Conservation (phyloP, 2,113 vertebrate genomes). For the zebrafish (Danio rerio) region DNA sequence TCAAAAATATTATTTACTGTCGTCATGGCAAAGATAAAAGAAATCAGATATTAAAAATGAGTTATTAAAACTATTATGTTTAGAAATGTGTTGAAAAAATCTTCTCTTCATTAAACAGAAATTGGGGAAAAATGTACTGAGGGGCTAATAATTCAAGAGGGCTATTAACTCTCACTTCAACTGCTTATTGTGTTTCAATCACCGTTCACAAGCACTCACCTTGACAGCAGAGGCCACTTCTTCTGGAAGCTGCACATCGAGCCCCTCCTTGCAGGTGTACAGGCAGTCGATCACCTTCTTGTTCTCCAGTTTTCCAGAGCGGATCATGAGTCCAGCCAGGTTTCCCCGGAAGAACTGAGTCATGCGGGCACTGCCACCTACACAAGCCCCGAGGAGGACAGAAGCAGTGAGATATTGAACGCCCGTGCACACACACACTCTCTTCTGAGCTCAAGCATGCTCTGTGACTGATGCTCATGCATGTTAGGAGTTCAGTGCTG, state of each 20-base stretch:
- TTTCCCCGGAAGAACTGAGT: constrained; percentile 93
- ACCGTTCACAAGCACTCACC: constrained; percentile 73
- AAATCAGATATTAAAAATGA: no score
- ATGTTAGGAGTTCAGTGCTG: constrained; percentile 80
- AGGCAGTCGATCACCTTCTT: constrained; percentile 98
- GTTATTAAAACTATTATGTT: no score
- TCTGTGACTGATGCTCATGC: constrained; percentile 80
- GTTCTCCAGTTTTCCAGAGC: constrained; percentile 90
- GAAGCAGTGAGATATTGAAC: neutral
- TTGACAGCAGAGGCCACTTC: constrained; percentile 83
- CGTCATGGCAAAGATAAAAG: no score
- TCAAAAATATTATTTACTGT: no score
- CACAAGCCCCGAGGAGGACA: constrained; percentile 6
- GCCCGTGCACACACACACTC: constrained; percentile 3
- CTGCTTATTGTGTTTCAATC: neutral
- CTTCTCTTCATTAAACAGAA: no score
- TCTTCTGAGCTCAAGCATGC: constrained; percentile 66
- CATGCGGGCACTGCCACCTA: constrained; percentile 89
- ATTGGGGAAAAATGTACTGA: no score
- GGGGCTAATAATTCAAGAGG: no score
- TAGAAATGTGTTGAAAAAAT: no score
- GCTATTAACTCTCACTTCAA: no score
- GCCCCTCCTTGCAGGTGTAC: constrained; percentile 96
- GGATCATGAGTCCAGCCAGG: constrained; percentile 91
- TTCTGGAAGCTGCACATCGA: constrained; percentile 86